Evolutionary conservation across 2,113 vertebrate species (phyloP).

Genomic region (Notothenia rossii): DNA sequence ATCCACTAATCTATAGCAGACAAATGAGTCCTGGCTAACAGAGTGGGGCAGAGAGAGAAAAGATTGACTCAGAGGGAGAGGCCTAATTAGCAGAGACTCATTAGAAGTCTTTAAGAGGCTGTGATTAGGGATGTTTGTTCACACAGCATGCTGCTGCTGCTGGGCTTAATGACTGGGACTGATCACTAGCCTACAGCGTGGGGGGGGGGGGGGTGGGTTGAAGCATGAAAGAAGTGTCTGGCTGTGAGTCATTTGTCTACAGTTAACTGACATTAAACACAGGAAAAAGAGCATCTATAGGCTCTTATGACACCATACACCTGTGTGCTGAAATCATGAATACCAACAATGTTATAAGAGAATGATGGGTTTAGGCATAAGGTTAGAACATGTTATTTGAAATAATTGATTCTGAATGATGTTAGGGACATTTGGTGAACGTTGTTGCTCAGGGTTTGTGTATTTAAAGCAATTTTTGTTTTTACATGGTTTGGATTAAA

Average conservation of each 20-base stretch:
- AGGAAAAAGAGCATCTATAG: conserved; percentile 21
- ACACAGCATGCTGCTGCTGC: conserved; percentile 74
- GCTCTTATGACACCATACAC: conserved; percentile 1
- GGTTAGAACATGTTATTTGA: not conserved
- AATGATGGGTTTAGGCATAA: not conserved
- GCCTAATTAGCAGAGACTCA: conserved; percentile 87
- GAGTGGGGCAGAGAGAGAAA: conserved; percentile 68
- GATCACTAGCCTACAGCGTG: conserved; percentile 82
- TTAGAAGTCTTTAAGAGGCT: conserved; percentile 93
- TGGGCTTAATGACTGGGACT: conserved; percentile 79
- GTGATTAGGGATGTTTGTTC: conserved; percentile 89
- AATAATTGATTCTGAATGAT: not conserved
- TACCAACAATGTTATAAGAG: not conserved
- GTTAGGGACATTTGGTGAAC: not conserved
- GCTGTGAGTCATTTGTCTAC: conserved; percentile 65
- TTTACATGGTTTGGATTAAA: not conserved
- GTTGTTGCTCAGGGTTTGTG: not conserved
- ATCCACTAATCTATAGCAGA: conserved; percentile 80
- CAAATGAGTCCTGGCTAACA: conserved; percentile 75
- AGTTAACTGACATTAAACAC: conserved; percentile 70
- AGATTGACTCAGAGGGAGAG: conserved; percentile 73
- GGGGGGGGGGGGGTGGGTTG: conserved; percentile 19
- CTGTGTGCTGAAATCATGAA: not conserved
- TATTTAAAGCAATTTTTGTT: not conserved
- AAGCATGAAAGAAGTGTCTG: conserved; percentile 46